Evolutionary conservation across 1,140 invertebrate species (phyloP).

Genomic region (Ceratina australensis): DNA sequence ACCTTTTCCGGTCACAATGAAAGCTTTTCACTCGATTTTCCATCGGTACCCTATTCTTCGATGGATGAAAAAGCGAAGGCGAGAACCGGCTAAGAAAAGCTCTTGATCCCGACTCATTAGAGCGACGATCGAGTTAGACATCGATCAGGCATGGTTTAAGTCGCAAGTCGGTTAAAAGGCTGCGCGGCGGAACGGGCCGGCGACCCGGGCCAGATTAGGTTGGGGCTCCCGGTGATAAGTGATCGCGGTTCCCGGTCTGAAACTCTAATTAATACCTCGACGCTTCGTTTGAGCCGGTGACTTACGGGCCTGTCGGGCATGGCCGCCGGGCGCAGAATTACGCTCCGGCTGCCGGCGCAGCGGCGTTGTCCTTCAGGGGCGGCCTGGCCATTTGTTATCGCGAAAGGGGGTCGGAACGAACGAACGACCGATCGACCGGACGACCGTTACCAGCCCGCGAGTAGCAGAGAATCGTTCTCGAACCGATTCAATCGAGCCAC

Average conservation of each 20-base stretch:
- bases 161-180: constrained; percentile 55
- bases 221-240: constrained; percentile 76
- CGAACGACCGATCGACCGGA: not conserved
- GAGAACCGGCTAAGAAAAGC: constrained; percentile 6
- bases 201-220: constrained; percentile 57
- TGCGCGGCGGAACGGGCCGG: constrained; percentile 33
- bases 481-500: constrained; percentile 20
- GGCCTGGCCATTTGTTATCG: constrained; percentile 74
- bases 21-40: not conserved
- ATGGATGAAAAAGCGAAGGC: not conserved
- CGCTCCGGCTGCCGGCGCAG: constrained; percentile 69
- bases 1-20: constrained; percentile 18
- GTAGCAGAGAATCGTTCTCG: not conserved
- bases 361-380: constrained; percentile 62
- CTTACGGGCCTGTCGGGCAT: constrained; percentile 76
- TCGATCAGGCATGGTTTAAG: constrained; percentile 64
- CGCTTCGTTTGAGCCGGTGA: constrained; percentile 78
- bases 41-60: constrained; percentile 3
- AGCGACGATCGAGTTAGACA: constrained; percentile 42
- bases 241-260: constrained; percentile 75
- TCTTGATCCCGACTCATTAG: constrained; percentile 22
- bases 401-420: constrained; percentile 31
- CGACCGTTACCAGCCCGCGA: not conserved
- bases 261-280: constrained; percentile 80
- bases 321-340: constrained; percentile 73